Conservation (phyloP, 2,113 vertebrate species). For the Passer domesticus region DNA sequence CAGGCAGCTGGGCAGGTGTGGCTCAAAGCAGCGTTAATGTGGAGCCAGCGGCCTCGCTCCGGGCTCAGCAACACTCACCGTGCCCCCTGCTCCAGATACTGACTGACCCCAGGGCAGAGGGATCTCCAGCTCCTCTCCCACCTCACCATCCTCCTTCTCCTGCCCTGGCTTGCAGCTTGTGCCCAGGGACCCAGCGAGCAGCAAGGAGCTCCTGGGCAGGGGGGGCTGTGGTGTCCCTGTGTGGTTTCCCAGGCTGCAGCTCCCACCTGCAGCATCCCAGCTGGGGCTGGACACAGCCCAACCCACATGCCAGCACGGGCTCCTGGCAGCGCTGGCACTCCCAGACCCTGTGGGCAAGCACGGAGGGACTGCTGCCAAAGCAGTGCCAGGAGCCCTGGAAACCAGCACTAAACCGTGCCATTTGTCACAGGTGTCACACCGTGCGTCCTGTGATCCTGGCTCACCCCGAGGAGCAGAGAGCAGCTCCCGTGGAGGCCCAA, state of each 20-base stretch:
- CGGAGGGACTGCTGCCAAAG: not conserved
- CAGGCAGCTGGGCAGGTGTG: not conserved
- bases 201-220: not conserved
- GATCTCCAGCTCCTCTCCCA: not conserved
- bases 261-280: not conserved
- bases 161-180: not conserved
- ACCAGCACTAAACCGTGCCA: fast-evolving
- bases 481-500: not conserved
- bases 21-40: not conserved
- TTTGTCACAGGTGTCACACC: fast-evolving
- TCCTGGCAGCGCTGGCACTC: not conserved
- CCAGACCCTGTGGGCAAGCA: not conserved
- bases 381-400: not conserved
- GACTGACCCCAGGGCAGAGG: not conserved
- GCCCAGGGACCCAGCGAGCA: not conserved
- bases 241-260: not conserved
- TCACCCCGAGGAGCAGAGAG: not conserved
- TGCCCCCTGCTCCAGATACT: not conserved
- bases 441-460: not conserved
- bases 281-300: not conserved
- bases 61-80: not conserved
- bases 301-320: fast-evolving
- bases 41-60: not conserved
- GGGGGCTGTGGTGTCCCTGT: not conserved
- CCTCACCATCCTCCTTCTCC: fast-evolving